phyloP scores from a whole-genome alignment of 2,797 vertebrate genomes.

The Chaetodon trifasciatus region DNA sequence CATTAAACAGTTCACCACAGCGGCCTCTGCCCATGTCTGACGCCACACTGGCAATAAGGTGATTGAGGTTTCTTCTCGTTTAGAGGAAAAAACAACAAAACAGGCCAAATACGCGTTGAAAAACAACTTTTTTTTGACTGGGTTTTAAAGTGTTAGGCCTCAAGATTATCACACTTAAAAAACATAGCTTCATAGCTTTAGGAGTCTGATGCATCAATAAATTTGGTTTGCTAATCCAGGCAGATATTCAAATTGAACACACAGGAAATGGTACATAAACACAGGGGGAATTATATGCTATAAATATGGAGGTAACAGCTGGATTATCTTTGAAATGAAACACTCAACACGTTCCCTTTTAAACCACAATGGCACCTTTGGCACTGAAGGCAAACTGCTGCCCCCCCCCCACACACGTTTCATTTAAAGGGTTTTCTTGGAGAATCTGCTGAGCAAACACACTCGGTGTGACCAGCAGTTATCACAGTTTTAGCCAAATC shows the following conservation, averaged over 20 bases:
- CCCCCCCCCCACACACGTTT: background rate
- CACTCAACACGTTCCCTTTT: background rate
- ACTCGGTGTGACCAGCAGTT: background rate
- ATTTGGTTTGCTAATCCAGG: background rate
- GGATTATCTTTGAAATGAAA: constrained; percentile 11
- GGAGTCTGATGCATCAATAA: too few relatives aligned
- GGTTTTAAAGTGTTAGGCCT: background rate
- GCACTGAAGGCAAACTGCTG: background rate
- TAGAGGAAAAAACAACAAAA: background rate
- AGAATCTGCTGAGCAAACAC: background rate
- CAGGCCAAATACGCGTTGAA: background rate
- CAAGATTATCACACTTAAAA: constrained; percentile 1
- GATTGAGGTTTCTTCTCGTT: constrained; percentile 34
- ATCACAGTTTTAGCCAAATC: background rate
- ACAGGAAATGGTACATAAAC: background rate
- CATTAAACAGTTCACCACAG: constrained; percentile 22
- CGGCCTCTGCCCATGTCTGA: constrained; percentile 18
- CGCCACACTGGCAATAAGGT: constrained; percentile 52
- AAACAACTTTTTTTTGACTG: background rate
- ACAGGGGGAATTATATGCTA: too few relatives aligned
- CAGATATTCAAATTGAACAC: background rate
- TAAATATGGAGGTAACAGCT: background rate
- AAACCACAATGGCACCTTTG: background rate
- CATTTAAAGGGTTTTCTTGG: background rate
- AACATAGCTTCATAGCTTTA: background rate